These are phyloP conservation scores for Lepisosteus oculatus DNA, from an alignment of 2,113 vertebrate species.

Conservation along the genomic window DNA sequence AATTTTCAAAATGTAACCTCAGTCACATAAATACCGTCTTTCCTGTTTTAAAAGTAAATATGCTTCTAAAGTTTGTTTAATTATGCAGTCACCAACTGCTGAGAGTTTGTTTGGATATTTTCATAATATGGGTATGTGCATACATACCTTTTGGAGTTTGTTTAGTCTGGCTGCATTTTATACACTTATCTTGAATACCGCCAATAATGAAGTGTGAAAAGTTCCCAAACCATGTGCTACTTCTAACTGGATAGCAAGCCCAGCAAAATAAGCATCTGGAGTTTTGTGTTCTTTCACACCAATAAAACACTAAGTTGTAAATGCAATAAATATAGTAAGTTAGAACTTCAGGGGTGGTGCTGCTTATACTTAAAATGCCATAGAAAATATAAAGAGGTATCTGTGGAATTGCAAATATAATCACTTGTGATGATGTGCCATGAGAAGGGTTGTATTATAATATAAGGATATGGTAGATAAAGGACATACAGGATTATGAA, in stretches of 20 bases:
- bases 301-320: too few species aligned
- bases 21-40: neutral
- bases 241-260: neutral
- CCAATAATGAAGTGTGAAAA: slow-evolving; percentile 16
- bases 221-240: slow-evolving; percentile 3
- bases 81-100: slow-evolving; percentile 4
- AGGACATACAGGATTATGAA: too few species aligned
- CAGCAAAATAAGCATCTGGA: neutral
- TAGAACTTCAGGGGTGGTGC: too few species aligned
- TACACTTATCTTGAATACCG: neutral
- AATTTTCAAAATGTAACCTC: neutral
- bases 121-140: neutral
- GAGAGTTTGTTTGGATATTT: neutral
- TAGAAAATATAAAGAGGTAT: too few species aligned
- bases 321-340: too few species aligned
- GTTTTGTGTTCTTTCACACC: too few species aligned
- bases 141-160: slow-evolving; percentile 6
- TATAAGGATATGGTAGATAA: too few species aligned
- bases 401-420: too few species aligned
- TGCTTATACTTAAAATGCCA: too few species aligned
- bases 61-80: neutral
- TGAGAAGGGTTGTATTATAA: too few species aligned
- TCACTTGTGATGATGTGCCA: too few species aligned
- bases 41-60: neutral
- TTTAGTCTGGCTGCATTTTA: slow-evolving; percentile 20